Conservation (phyloP, 1,140 invertebrate species). For the Drosophila orena region DNA sequence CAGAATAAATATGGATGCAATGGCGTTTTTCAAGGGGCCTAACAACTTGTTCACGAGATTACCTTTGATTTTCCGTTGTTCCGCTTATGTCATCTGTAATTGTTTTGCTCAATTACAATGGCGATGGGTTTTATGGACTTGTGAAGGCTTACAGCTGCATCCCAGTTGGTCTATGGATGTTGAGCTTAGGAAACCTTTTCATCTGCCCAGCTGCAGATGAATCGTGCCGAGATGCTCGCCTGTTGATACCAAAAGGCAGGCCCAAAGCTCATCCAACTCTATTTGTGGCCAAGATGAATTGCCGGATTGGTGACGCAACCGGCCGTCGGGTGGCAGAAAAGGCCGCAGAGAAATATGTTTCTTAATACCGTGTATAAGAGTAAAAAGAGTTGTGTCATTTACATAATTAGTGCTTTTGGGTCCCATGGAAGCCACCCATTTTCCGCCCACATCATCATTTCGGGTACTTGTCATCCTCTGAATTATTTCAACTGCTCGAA, state of each 20-base stretch:
- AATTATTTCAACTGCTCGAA: slow-evolving; percentile 54
- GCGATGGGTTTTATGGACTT: slow-evolving; percentile 46
- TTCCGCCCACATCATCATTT: not conserved
- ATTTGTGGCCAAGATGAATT: slow-evolving; percentile 47
- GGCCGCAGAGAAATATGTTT: slow-evolving; percentile 10
- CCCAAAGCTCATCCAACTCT: slow-evolving; percentile 17
- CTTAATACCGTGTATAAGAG: slow-evolving; percentile 40
- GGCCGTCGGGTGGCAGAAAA: not conserved
- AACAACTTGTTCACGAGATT: slow-evolving; percentile 25
- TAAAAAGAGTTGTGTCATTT: slow-evolving; percentile 63
- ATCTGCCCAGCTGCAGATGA: slow-evolving; percentile 38
- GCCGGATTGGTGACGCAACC: slow-evolving; percentile 54
- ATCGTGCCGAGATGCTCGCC: slow-evolving; percentile 64
- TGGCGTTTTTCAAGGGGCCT: slow-evolving; percentile 17
- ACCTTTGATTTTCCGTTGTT: slow-evolving; percentile 44
- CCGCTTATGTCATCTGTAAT: slow-evolving; percentile 62
- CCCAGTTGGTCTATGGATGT: slow-evolving; percentile 14
- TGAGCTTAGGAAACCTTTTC: slow-evolving; percentile 52
- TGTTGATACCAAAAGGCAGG: slow-evolving; percentile 51
- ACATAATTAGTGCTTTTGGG: slow-evolving; percentile 57
- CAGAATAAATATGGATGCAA: slow-evolving; percentile 34
- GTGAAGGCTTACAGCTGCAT: slow-evolving; percentile 45
- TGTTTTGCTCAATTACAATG: slow-evolving; percentile 42
- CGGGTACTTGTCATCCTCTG: slow-evolving; percentile 29
- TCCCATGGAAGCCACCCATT: slow-evolving; percentile 13